Conservation (phyloP, 1,140 invertebrate species). For the Lucilia cuprina region DNA sequence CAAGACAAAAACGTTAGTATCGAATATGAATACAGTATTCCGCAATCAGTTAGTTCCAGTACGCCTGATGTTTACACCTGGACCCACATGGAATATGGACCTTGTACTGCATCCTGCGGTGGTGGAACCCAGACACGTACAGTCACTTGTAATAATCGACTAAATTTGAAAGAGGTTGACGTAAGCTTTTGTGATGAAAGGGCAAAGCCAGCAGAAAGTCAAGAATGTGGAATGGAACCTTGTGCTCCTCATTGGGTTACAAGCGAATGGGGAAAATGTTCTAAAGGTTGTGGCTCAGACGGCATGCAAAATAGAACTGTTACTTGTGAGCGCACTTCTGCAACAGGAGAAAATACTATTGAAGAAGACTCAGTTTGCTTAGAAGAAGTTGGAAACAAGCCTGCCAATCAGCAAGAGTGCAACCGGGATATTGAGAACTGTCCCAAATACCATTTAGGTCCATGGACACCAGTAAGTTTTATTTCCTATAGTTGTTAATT, state of each 20-base stretch:
- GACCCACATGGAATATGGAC: conserved; percentile 79
- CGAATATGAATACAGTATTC: conserved; percentile 90
- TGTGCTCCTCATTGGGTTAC: conserved; percentile 86
- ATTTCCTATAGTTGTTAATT: too few relatives aligned
- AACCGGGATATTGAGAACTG: conserved; percentile 76
- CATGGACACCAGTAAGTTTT: conserved; percentile 82
- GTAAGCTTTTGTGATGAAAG: conserved; percentile 79
- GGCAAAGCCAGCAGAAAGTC: conserved; percentile 71
- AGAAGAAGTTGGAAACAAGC: conserved; percentile 72
- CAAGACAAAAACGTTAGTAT: conserved; percentile 88
- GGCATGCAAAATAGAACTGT: conserved; percentile 75
- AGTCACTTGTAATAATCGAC: conserved; percentile 75
- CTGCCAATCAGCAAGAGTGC: conserved; percentile 74
- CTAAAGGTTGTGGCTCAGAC: conserved; percentile 78
- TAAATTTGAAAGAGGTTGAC: conserved; percentile 73
- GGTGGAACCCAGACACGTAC: conserved; percentile 82
- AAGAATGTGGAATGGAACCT: conserved; percentile 76
- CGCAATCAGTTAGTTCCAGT: conserved; percentile 72
- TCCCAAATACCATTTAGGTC: conserved; percentile 82
- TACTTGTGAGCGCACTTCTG: conserved; percentile 71
- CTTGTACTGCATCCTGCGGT: conserved; percentile 85
- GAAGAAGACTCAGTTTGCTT: conserved; percentile 76
- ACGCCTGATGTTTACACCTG: conserved; percentile 79
- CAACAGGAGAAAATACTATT: conserved; percentile 62
- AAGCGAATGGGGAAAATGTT: conserved; percentile 84